A percentile compares a stretch with the other conserved stretches of the same genome.
Evolutionary conservation across 1,140 invertebrate species (phyloP).

Genomic region (Pectinophora gossypiella): DNA sequence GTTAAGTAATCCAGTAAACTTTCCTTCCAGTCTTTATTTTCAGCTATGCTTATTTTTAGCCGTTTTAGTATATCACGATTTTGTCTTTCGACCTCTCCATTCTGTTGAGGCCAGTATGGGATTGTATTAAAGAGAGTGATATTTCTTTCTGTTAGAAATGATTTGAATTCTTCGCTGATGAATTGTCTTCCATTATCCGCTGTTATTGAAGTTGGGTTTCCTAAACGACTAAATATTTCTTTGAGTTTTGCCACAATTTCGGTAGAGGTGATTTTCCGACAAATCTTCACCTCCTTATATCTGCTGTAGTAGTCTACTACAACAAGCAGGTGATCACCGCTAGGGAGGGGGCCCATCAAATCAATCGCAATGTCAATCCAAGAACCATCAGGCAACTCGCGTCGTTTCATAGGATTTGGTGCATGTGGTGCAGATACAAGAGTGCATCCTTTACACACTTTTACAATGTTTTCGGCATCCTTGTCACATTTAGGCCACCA

Average conservation of each 20-base stretch:
- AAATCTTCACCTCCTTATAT: background rate
- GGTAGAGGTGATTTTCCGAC: background rate
- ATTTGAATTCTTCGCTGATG: background rate
- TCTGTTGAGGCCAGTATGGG: background rate
- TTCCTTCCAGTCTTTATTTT: background rate
- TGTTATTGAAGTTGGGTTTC: background rate
- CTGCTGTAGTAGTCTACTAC: background rate
- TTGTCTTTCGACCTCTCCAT: background rate
- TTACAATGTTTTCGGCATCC: background rate
- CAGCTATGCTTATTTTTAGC: background rate
- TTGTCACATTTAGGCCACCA: background rate
- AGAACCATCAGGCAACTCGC: background rate
- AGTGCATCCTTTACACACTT: background rate
- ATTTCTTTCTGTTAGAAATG: background rate
- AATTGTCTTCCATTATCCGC: background rate
- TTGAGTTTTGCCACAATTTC: background rate
- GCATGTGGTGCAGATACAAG: background rate
- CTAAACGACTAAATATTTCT: constrained; percentile 1
- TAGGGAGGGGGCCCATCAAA: background rate
- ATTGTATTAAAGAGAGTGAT: background rate
- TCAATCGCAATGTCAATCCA: background rate
- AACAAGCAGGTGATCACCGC: background rate
- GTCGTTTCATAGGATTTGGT: background rate
- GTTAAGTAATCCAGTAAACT: background rate
- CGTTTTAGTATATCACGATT: background rate